Percentiles rank a stretch among this genome's conserved stretches.
Evolutionary conservation across 2,888 invertebrate genomes (phyloP).

Genomic region (Ryuthela nishihirai): DNA sequence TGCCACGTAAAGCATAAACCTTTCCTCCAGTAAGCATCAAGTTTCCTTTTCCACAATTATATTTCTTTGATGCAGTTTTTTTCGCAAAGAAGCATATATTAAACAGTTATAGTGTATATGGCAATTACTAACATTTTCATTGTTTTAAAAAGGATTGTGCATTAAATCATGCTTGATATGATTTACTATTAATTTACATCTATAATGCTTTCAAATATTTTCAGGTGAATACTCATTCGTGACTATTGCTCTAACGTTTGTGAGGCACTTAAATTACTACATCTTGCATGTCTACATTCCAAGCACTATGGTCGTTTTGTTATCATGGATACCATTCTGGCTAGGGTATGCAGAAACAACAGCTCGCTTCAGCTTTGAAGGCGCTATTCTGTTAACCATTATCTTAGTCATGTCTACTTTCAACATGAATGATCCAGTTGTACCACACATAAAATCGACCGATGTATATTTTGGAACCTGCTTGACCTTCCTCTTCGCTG

Average conservation of each 20-base stretch:
- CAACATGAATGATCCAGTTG: slow-evolving; percentile 92
- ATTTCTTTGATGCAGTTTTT: too few species aligned
- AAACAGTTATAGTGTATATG: too few species aligned
- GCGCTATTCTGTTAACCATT: slow-evolving; percentile 94
- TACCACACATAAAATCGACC: slow-evolving; percentile 96
- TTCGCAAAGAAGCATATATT: too few species aligned
- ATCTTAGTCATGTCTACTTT: slow-evolving; percentile 90
- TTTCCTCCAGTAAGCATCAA: too few species aligned
- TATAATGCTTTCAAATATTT: too few species aligned
- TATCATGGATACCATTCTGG: slow-evolving; percentile 97
- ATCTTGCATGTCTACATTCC: slow-evolving; percentile 99
- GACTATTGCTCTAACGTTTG: slow-evolving; percentile 91
- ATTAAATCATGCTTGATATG: too few species aligned
- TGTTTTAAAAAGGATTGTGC: too few species aligned
- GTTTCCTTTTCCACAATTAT: too few species aligned
- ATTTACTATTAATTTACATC: too few species aligned
- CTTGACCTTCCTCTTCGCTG: slow-evolving; percentile 95
- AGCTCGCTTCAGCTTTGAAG: slow-evolving; percentile 88
- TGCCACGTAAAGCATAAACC: too few species aligned
- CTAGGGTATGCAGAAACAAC: slow-evolving; percentile 90
- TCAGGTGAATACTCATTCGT: slow-evolving; percentile 97
- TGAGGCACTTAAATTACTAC: slow-evolving; percentile 98
- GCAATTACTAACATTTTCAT: too few species aligned
- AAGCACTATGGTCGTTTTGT: slow-evolving; percentile 96
- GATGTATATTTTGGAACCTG: slow-evolving; percentile 98